These are phyloP conservation scores for Tyrannus savana DNA, from an alignment of 2,113 vertebrate genomes.

Conservation along the genomic window DNA sequence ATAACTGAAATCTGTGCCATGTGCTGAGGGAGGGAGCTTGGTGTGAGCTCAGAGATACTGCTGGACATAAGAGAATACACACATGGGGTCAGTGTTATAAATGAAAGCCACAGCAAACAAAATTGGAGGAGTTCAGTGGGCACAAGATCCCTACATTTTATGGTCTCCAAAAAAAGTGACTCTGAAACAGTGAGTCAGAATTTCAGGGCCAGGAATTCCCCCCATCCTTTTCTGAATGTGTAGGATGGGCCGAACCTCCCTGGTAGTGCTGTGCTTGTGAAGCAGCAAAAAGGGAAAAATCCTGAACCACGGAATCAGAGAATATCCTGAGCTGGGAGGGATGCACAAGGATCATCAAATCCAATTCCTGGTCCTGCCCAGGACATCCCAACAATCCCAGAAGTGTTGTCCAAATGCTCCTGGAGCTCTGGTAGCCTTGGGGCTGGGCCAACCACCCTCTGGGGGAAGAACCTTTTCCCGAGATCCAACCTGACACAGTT, in stretches of 20 bases:
- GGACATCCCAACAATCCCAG: neutral
- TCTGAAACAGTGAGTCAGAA: neutral
- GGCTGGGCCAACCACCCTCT: neutral
- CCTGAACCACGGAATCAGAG: rapidly evolving
- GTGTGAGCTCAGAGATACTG: neutral
- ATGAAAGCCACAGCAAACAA: neutral
- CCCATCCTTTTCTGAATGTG: neutral
- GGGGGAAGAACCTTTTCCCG: neutral
- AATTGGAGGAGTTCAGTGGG: neutral
- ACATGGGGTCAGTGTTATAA: neutral
- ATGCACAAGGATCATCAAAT: rapidly evolving
- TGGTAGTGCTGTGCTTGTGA: neutral
- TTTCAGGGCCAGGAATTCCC: neutral
- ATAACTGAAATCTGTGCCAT: neutral
- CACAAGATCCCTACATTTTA: neutral
- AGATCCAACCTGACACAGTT: neutral
- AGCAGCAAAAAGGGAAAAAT: neutral
- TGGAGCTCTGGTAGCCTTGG: constrained; percentile 2
- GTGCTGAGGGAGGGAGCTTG: neutral
- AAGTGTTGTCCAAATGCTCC: neutral
- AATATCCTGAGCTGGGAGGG: neutral
- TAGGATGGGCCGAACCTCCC: neutral
- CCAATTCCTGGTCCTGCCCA: neutral
- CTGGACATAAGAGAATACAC: neutral
- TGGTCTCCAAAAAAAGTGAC: neutral